These are phyloP conservation scores for Troides oblongomaculatus DNA, from an alignment of 2,888 invertebrate genomes.

Conservation along the genomic window DNA sequence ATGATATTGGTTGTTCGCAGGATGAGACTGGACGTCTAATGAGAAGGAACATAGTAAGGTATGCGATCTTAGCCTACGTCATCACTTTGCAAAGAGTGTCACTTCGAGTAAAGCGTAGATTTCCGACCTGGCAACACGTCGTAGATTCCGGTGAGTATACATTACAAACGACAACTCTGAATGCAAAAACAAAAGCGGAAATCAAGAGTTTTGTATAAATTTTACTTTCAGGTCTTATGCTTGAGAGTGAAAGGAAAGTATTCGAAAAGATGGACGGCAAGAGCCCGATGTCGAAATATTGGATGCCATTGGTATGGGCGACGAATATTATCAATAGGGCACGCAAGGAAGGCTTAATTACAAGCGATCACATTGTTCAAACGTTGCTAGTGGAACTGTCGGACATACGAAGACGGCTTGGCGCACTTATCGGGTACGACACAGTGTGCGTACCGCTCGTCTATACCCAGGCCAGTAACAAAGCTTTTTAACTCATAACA, in stretches of 20 bases:
- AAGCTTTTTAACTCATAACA: constrained; percentile 7
- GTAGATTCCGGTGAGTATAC: constrained; percentile 89
- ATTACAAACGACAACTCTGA: constrained; percentile 41
- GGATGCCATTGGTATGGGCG: constrained; percentile 97
- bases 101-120: constrained; percentile 91
- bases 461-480: constrained; percentile 88
- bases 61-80: constrained; percentile 93
- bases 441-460: constrained; percentile 95
- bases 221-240: constrained; percentile 86
- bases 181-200: background rate
- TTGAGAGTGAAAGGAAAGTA: constrained; percentile 94
- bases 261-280: constrained; percentile 94
- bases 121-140: constrained; percentile 94
- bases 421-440: constrained; percentile 93
- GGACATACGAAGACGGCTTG: constrained; percentile 90
- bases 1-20: constrained; percentile 63
- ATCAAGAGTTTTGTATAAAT: constrained; percentile 1
- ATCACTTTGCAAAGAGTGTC: constrained; percentile 93
- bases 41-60: constrained; percentile 93
- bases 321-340: constrained; percentile 94
- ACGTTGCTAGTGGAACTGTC: constrained; percentile 93
- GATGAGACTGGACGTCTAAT: constrained; percentile 93
- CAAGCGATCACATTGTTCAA: constrained; percentile 95
- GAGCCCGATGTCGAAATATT: constrained; percentile 92
- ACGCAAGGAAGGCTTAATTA: constrained; percentile 89